phyloP scores from a whole-genome alignment of 2,888 invertebrate genomes.

The Lasioglossum villosulum region DNA sequence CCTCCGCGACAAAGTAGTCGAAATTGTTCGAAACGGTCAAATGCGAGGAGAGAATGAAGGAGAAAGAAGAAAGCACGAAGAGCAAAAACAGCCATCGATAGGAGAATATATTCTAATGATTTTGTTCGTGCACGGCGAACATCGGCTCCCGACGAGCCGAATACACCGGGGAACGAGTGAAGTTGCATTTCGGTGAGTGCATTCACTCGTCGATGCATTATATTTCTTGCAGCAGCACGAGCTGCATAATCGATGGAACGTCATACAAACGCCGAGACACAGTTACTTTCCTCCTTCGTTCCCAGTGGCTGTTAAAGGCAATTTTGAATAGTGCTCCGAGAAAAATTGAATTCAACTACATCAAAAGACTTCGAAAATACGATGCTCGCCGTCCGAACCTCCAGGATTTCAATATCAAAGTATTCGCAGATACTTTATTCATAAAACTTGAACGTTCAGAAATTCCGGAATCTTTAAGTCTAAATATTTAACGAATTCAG shows the following conservation, averaged over 20 bases:
- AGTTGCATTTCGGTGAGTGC: conserved; percentile 40
- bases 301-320: neutral
- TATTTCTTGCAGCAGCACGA: conserved; percentile 19
- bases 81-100: neutral
- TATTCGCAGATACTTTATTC: neutral
- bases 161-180: neutral
- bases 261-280: conserved; percentile 3
- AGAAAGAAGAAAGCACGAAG: neutral
- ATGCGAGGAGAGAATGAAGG: neutral
- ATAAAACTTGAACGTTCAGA: too few relatives aligned
- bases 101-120: conserved; percentile 24
- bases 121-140: neutral
- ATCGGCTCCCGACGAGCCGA: neutral
- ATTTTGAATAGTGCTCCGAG: neutral
- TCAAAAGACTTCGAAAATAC: neutral
- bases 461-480: too few relatives aligned
- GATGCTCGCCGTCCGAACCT: neutral
- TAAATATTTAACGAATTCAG: too few relatives aligned
- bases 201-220: conserved; percentile 24
- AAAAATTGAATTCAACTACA: neutral
- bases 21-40: neutral
- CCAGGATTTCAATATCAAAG: neutral
- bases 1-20: neutral
- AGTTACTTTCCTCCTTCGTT: conserved; percentile 13
- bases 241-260: conserved; percentile 46